Evolutionary conservation across 2,888 invertebrate species (phyloP).

Genomic region (Entomobrya proxima): DNA sequence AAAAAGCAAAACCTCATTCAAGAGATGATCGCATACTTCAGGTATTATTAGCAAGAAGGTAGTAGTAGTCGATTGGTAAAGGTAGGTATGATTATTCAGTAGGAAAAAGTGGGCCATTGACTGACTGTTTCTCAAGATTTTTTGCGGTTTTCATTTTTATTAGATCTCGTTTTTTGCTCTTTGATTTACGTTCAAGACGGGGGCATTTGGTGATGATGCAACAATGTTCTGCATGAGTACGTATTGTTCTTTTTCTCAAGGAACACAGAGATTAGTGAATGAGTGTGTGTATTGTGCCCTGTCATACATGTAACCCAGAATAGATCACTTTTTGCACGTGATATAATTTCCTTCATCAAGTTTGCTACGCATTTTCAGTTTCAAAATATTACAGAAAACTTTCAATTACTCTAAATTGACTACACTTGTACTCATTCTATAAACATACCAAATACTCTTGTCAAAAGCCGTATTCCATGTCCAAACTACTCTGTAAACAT

Average conservation of each 20-base stretch:
- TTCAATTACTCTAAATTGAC: slow-evolving; percentile 54
- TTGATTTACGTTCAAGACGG: slow-evolving; percentile 19
- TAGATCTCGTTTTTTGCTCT: slow-evolving; percentile 48
- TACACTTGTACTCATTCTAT: slow-evolving; percentile 8
- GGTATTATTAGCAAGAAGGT: not conserved
- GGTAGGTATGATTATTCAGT: slow-evolving; percentile 60
- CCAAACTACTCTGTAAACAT: too few species aligned
- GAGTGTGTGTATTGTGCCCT: not conserved
- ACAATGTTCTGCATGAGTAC: slow-evolving; percentile 38
- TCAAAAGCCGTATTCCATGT: too few species aligned
- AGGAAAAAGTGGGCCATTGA: slow-evolving; percentile 73
- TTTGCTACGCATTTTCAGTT: slow-evolving; percentile 36
- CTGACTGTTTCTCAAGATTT: slow-evolving; percentile 44
- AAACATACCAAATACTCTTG: too few species aligned
- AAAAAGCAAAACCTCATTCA: slow-evolving; percentile 59
- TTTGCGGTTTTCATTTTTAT: slow-evolving; percentile 63
- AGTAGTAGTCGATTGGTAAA: not conserved
- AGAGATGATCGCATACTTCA: slow-evolving; percentile 52
- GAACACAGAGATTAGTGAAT: slow-evolving; percentile 36
- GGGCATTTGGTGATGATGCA: slow-evolving; percentile 37
- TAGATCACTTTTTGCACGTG: slow-evolving; percentile 48
- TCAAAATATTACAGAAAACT: slow-evolving; percentile 47
- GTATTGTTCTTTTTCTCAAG: slow-evolving; percentile 45
- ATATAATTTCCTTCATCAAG: slow-evolving; percentile 42
- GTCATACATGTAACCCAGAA: slow-evolving; percentile 19